A percentile compares a stretch with the other conserved stretches of the same genome.
Evolutionary conservation across 1,140 invertebrate species (phyloP).

Genomic region (Aporrectodea caliginosa): DNA sequence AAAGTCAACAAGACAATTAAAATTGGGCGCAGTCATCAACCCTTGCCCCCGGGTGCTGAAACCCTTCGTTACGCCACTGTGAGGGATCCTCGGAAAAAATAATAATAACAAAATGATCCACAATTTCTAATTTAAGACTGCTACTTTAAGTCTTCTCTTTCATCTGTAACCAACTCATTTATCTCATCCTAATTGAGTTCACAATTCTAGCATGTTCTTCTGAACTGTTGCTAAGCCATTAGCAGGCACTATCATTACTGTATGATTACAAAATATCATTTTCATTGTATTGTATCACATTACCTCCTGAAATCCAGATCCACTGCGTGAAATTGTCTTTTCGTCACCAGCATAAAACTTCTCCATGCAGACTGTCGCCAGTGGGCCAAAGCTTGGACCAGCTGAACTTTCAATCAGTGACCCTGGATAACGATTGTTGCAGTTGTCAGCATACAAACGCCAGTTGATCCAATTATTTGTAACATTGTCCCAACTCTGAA

Average conservation of each 20-base stretch:
- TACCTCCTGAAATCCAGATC: neutral
- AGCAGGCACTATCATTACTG: neutral
- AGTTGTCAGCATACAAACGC: neutral
- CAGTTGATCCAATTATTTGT: neutral
- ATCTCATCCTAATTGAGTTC: neutral
- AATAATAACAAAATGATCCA: no score
- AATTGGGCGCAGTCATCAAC: no score
- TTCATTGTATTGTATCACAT: neutral
- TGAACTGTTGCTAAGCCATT: neutral
- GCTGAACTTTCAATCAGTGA: neutral
- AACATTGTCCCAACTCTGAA: neutral
- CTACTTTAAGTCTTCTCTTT: no score
- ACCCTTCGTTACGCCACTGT: no score
- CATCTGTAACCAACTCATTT: no score
- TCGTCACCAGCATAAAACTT: neutral
- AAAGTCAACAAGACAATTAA: no score
- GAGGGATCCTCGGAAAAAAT: no score
- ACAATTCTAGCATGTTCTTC: neutral
- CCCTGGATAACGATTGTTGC: neutral
- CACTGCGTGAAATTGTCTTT: neutral
- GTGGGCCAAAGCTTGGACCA: neutral
- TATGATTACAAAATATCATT: neutral
- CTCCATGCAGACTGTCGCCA: neutral
- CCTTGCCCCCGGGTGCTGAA: no score
- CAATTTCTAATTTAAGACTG: no score